Base-by-base conservation (phyloP, 2,797 vertebrate genomes). In the Poecilia gillii region DNA sequence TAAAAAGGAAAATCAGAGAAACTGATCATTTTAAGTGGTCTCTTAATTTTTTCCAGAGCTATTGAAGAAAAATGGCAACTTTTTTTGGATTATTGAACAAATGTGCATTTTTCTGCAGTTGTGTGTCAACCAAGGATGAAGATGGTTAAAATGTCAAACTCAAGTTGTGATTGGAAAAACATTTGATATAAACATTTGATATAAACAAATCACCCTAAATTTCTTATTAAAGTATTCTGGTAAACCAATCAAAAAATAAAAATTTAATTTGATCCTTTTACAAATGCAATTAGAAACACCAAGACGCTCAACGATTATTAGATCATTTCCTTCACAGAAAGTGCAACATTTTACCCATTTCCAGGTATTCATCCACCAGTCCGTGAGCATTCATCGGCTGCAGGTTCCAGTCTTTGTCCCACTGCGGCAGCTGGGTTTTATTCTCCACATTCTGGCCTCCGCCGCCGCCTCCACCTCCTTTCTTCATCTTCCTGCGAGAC, bases 391-490 rank as follows among this genome's bases (percentile, higher is more conserved):
- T 99, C 98, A 99, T 99, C 3, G 98, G 98, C 85, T 99, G 99
- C 80, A 99, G 94, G 89, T 99, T 99, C 98, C 98, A 99, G 88
- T 99, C 98, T 92, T 98, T 98, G 92, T 99, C 99, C 98, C 98
- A 99, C 89, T 99, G 99, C 55, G 98, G 98, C 59, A 99, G 96
- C 83, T 97, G 96, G 18, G 96, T 91, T 92, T 98, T 98, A 66
- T 95, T 97, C 81, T 98, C 96, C 80, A 97, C 92, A 25, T 95
- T 96, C n/a, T 94, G 96, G 3, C 97, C 96, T 89, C 94, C 95
- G n/a, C 96, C 96, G 57, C 97, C 97, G 85, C 95, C 94, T 89
- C 96, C 96, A 64, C 97, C 97, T 86, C 95, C 94, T 89, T 97
- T 96, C 90, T 97, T 99, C 90, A 99, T 98, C 93, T 99, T 99